A percentile compares a stretch with the other conserved stretches of the same genome.
phyloP scores from a whole-genome alignment of 2,113 vertebrate species.

The Tupaia tana region DNA sequence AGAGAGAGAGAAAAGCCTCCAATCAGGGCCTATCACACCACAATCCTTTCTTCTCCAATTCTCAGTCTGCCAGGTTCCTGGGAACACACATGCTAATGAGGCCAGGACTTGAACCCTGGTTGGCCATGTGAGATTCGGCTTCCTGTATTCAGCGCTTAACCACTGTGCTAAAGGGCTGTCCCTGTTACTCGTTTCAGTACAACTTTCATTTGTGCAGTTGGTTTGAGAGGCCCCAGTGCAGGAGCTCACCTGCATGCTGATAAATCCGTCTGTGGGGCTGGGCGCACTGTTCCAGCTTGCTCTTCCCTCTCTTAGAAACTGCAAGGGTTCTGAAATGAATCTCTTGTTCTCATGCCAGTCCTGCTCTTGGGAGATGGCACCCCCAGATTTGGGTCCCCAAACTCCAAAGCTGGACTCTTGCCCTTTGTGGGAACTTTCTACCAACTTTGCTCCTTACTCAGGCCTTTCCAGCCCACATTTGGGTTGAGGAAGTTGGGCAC shows the following conservation, averaged over 20 bases:
- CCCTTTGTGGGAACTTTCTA: neutral
- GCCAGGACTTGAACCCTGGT: too few relatives aligned
- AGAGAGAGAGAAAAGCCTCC: too few relatives aligned
- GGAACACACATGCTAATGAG: too few relatives aligned
- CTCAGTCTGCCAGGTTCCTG: too few relatives aligned
- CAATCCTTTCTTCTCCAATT: too few relatives aligned
- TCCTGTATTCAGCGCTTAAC: too few relatives aligned
- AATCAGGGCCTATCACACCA: too few relatives aligned
- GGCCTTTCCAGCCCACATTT: neutral
- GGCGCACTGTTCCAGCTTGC: neutral
- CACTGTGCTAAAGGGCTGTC: too few relatives aligned
- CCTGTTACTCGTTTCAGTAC: too few relatives aligned
- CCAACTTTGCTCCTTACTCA: neutral
- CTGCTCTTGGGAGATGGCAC: neutral
- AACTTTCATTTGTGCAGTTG: neutral
- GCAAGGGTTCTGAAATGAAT: neutral
- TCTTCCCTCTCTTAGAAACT: neutral
- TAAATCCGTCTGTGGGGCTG: neutral
- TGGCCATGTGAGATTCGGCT: too few relatives aligned
- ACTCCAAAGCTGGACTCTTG: neutral
- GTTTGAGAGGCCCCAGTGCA: neutral
- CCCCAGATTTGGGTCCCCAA: neutral
- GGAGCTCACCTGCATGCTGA: neutral
- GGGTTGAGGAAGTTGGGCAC: neutral
- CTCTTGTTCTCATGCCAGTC: neutral